phyloP scores from a whole-genome alignment of 2,113 vertebrate species.

The human region GRCh38 chr12:62910501-62911000 shows the following conservation, averaged over 20 bases:
- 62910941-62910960: background rate
- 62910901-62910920: background rate
- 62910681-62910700: background rate
- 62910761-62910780: background rate
- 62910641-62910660: background rate
- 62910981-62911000: background rate
- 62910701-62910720: background rate
- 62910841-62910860: background rate
- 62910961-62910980: background rate
- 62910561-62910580: background rate
- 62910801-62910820: background rate
- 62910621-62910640: background rate
- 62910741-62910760: background rate
- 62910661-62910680: background rate
- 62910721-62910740: background rate
- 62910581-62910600: background rate
- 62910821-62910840: background rate
- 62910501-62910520: background rate
- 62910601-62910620: background rate
- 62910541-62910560: background rate
- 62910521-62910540: slow-evolving; percentile 1
- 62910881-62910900: background rate
- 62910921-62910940: background rate
- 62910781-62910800: background rate
- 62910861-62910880: background rate